Evolutionary conservation across 2,797 vertebrate species (phyloP).

Genomic region (Trachops cirrhosus): DNA sequence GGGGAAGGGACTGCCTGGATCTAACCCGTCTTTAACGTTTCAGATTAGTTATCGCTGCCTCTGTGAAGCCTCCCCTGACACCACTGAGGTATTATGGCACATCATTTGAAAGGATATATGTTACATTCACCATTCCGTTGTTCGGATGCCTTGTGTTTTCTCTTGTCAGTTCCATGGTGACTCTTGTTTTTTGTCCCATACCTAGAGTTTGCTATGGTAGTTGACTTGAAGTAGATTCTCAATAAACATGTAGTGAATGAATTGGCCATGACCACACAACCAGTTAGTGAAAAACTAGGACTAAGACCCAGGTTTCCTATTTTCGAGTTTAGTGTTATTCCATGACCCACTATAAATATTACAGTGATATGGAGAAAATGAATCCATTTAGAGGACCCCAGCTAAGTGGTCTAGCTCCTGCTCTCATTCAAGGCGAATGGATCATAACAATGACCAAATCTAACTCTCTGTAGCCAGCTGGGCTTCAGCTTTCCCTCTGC

Average conservation of each 20-base stretch:
- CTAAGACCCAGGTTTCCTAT: not conserved
- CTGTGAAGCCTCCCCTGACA: not conserved
- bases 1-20: not conserved
- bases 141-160: not conserved
- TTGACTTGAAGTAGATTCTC: not conserved
- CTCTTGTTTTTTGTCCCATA: not conserved
- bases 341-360: not conserved
- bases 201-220: not conserved
- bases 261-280: not conserved
- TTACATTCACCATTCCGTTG: not conserved
- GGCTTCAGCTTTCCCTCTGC: not conserved
- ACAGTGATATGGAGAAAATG: not conserved
- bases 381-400: not conserved
- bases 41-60: not conserved
- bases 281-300: not conserved
- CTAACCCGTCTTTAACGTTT: not conserved
- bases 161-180: not conserved
- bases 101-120: not conserved
- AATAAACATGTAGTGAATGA: not conserved
- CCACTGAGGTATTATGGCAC: fast-evolving
- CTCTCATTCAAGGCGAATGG: not conserved
- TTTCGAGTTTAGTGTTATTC: not conserved
- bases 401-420: not conserved
- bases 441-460: not conserved
- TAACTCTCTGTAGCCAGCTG: not conserved